Conservation (phyloP, 2,797 vertebrate genomes). For the Tenualosa ilisha region DNA sequence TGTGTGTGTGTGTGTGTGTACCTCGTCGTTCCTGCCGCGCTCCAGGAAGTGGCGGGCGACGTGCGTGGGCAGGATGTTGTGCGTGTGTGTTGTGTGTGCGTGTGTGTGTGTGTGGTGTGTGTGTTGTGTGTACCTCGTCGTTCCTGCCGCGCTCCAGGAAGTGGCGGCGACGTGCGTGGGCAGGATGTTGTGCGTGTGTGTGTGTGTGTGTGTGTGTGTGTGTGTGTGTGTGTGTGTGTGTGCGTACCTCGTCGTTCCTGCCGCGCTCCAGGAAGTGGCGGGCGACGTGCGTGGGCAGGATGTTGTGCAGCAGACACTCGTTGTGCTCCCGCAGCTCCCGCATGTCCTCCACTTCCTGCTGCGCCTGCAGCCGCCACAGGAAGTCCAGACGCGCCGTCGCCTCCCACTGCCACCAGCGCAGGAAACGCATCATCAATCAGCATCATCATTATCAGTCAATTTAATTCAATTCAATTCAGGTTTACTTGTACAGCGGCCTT, state of each 20-base stretch:
- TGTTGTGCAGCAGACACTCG: conserved; percentile 76
- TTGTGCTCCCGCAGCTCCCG: conserved; percentile 76
- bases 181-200: no score
- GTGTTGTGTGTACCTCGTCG: no score
- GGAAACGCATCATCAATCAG: neutral
- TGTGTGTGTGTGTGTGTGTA: neutral
- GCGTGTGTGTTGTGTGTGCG: neutral
- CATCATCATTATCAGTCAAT: neutral
- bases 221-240: neutral
- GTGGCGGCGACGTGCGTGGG: no score
- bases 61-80: conserved; percentile 74
- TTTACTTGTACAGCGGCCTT: no score
- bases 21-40: conserved; percentile 73
- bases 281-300: conserved; percentile 74
- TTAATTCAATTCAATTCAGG: no score
- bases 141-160: no score
- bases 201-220: neutral
- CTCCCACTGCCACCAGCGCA: conserved; percentile 68
- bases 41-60: conserved; percentile 76
- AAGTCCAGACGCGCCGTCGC: conserved; percentile 77
- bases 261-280: conserved; percentile 75
- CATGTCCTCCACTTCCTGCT: conserved; percentile 81
- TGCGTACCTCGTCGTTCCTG: conserved; percentile 68
- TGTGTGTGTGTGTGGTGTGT: no score
- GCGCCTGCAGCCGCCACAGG: conserved; percentile 79